Percentiles rank a stretch among this genome's conserved stretches.
phyloP scores from a whole-genome alignment of 2,113 vertebrate species.

The Microcebus ravelobensis region DNA sequence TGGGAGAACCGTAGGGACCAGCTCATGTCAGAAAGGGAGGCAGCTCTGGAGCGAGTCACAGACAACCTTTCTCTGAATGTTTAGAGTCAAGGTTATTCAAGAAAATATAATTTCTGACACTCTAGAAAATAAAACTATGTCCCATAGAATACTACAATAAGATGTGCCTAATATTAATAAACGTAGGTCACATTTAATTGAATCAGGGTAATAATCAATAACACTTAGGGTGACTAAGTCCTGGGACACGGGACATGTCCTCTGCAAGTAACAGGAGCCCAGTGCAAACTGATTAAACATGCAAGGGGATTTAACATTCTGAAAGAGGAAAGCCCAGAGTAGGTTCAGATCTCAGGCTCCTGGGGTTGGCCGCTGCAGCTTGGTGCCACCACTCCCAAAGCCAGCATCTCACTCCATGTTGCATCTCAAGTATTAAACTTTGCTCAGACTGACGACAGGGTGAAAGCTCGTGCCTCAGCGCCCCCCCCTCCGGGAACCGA shows the following conservation, averaged over 20 bases:
- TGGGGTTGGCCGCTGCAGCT: neutral
- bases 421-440: too few relatives aligned
- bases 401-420: too few relatives aligned
- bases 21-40: too few relatives aligned
- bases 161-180: neutral
- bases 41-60: neutral
- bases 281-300: neutral
- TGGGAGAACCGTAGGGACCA: rapidly evolving
- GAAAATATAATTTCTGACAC: neutral
- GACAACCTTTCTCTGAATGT: neutral
- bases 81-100: neutral
- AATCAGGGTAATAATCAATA: neutral
- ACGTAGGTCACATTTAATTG: neutral
- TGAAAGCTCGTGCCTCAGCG: neutral
- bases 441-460: neutral
- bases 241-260: neutral
- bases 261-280: neutral
- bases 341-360: neutral
- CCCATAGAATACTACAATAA: neutral
- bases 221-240: neutral
- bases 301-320: neutral
- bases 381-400: neutral
- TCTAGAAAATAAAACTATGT: neutral
- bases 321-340: neutral
- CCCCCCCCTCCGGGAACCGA: too few relatives aligned